Conservation (phyloP, 1,140 invertebrate genomes). For the Stenopsyche tienmushanensis region DNA sequence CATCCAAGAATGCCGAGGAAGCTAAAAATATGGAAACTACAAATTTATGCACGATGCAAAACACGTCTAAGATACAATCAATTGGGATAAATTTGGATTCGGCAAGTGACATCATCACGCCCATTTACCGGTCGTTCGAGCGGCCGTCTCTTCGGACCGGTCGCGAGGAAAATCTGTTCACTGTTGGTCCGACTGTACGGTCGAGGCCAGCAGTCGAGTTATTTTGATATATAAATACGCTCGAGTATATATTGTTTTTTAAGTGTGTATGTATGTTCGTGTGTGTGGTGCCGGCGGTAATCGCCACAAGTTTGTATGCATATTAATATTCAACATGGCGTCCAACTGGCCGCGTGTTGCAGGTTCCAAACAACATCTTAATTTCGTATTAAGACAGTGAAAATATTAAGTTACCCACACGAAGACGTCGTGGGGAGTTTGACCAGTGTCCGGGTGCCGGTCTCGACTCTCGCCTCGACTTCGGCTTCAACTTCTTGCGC, state of each 20-base stretch:
- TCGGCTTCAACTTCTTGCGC: neutral
- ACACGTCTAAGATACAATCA: too few relatives aligned
- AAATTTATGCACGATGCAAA: too few relatives aligned
- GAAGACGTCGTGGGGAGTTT: slow-evolving; percentile 18
- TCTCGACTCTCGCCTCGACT: slow-evolving; percentile 14
- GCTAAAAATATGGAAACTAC: too few relatives aligned
- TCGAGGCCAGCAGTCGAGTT: slow-evolving; percentile 18
- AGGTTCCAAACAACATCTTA: slow-evolving; percentile 36
- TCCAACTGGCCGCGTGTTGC: slow-evolving; percentile 31
- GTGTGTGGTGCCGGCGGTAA: slow-evolving; percentile 35
- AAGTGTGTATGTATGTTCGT: slow-evolving; percentile 10
- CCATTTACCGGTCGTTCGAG: too few relatives aligned
- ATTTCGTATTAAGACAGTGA: slow-evolving; percentile 39
- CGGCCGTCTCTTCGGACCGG: too few relatives aligned
- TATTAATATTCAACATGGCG: slow-evolving; percentile 43
- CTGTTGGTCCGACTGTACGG: slow-evolving; percentile 15
- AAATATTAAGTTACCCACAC: slow-evolving; percentile 32
- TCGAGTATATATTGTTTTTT: slow-evolving; percentile 13
- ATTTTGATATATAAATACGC: slow-evolving; percentile 21
- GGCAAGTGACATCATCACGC: too few relatives aligned
- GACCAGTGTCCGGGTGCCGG: neutral
- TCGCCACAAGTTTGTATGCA: slow-evolving; percentile 41
- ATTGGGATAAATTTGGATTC: too few relatives aligned
- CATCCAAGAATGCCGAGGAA: too few relatives aligned
- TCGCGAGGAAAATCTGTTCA: neutral